Evolutionary conservation across 2,797 vertebrate genomes (phyloP).

Genomic region (Naso thynnoides): DNA sequence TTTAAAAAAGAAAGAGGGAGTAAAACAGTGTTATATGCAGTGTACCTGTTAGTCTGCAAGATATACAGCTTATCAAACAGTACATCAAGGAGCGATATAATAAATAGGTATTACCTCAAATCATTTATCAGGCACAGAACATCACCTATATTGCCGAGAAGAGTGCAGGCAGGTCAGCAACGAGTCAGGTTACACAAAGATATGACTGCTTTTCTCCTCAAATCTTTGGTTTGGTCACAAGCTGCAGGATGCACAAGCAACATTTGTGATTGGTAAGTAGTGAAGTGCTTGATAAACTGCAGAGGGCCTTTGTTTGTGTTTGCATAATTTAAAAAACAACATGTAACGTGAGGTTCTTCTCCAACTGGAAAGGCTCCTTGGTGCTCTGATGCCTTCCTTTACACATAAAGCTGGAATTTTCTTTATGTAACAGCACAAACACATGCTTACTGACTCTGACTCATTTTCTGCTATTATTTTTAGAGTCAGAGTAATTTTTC

Average conservation of each 20-base stretch:
- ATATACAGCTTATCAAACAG: too few relatives aligned
- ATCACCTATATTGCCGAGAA: too few relatives aligned
- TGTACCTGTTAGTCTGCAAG: too few relatives aligned
- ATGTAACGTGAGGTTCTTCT: not conserved
- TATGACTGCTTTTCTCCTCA: not conserved
- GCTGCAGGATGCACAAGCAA: not conserved
- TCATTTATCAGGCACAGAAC: too few relatives aligned
- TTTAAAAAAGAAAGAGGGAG: too few relatives aligned
- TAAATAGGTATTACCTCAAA: too few relatives aligned
- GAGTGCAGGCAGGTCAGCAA: too few relatives aligned
- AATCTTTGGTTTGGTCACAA: not conserved
- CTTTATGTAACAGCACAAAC: constrained; percentile 33
- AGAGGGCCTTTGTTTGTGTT: not conserved
- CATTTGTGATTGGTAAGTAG: not conserved
- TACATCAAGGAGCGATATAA: too few relatives aligned
- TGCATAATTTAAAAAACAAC: not conserved
- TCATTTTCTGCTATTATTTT: constrained; percentile 40
- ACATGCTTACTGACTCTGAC: constrained; percentile 22
- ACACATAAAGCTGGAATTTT: constrained; percentile 16
- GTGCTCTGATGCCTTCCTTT: not conserved
- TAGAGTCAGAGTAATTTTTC: constrained; percentile 53
- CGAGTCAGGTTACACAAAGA: too few relatives aligned
- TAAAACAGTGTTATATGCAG: too few relatives aligned
- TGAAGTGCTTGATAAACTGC: not conserved
- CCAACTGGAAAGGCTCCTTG: not conserved